Percentiles rank a stretch among this genome's conserved stretches.
These are phyloP conservation scores for Agrotis exclamationis DNA, from an alignment of 2,888 invertebrate species.

Conservation along the genomic window DNA sequence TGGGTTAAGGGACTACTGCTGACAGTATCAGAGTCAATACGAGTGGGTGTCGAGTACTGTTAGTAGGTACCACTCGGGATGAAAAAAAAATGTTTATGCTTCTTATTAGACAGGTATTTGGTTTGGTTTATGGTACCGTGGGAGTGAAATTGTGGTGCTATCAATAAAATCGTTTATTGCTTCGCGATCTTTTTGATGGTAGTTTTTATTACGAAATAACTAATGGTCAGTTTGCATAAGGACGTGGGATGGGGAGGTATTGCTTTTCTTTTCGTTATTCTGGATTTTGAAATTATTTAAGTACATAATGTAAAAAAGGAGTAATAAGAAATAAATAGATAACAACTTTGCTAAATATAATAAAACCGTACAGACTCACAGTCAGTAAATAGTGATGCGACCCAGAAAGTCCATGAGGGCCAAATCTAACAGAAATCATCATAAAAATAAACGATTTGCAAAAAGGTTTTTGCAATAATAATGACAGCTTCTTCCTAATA, in stretches of 20 bases:
- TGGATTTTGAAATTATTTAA: background rate
- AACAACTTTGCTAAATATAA: too few relatives aligned
- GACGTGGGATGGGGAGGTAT: background rate
- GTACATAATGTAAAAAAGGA: background rate
- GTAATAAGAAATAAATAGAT: too few relatives aligned
- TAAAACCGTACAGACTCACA: too few relatives aligned
- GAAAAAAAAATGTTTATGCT: slow-evolving; percentile 74
- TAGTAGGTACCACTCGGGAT: slow-evolving; percentile 73
- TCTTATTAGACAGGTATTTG: slow-evolving; percentile 78
- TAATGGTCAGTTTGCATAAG: slow-evolving; percentile 19
- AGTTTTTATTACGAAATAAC: slow-evolving; percentile 35
- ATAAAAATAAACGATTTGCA: too few relatives aligned
- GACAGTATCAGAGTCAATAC: slow-evolving; percentile 66
- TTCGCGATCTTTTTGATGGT: slow-evolving; percentile 48
- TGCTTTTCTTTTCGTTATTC: background rate
- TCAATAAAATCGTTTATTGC: slow-evolving; percentile 54
- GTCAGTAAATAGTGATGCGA: too few relatives aligned
- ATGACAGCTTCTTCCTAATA: background rate
- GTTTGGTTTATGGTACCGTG: slow-evolving; percentile 74
- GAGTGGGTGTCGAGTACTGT: slow-evolving; percentile 82
- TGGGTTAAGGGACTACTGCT: slow-evolving; percentile 47
- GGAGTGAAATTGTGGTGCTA: slow-evolving; percentile 66
- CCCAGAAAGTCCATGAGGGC: too few relatives aligned
- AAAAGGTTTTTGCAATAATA: too few relatives aligned
- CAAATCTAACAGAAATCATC: too few relatives aligned